phyloP scores from a whole-genome alignment of 2,888 invertebrate species.

The Nemoura dubitans region DNA sequence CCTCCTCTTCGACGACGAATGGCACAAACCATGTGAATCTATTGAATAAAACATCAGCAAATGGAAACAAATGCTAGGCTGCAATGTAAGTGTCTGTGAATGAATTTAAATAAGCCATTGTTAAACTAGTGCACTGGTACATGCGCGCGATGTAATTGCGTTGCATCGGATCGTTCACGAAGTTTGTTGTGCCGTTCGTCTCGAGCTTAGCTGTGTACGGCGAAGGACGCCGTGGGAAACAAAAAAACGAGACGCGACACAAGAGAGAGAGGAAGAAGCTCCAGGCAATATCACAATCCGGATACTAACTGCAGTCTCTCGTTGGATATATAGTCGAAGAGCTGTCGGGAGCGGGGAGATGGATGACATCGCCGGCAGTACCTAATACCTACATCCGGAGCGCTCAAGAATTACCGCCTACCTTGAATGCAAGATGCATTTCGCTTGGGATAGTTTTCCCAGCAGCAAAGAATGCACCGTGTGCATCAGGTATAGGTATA shows the following conservation, averaged over 20 bases:
- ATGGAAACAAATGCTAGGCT: background rate
- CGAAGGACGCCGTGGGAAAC: no score
- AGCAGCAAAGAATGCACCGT: background rate
- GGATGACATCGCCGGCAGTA: background rate
- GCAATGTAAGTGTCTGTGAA: background rate
- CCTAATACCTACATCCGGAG: background rate
- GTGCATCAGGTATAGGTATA: background rate
- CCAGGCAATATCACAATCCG: background rate
- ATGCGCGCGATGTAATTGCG: background rate
- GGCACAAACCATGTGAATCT: background rate
- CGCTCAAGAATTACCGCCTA: background rate
- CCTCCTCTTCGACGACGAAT: background rate
- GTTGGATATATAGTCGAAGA: no score
- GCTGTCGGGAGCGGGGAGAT: background rate
- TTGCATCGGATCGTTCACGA: background rate
- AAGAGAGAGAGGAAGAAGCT: background rate
- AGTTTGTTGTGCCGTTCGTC: background rate
- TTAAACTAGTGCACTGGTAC: background rate
- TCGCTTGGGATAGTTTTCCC: background rate
- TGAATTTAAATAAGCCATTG: slow-evolving; percentile 4
- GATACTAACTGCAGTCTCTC: background rate
- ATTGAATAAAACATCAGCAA: slow-evolving; percentile 3
- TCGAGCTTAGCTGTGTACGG: no score
- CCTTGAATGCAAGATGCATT: background rate
- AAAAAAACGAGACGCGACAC: background rate